Percentiles rank a stretch among this genome's conserved stretches.
Evolutionary conservation across 2,888 invertebrate species (phyloP).

Genomic region (Ceriagrion tenellum): DNA sequence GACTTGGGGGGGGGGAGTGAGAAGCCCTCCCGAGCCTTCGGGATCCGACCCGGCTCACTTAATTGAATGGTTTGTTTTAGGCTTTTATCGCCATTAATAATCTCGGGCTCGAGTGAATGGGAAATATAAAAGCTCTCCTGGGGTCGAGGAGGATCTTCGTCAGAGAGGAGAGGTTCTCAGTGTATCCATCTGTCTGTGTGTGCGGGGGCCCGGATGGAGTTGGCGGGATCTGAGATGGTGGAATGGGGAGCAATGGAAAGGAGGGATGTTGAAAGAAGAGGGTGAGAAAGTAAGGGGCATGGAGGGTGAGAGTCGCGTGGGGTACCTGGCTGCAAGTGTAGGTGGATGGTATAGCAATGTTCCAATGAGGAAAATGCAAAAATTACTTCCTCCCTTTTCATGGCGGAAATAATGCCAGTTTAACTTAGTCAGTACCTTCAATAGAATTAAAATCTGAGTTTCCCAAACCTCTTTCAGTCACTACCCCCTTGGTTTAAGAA

Average conservation of each 20-base stretch:
- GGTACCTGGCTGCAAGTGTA: background rate
- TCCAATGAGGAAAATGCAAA: background rate
- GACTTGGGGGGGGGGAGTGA: too few relatives aligned
- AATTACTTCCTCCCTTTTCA: too few relatives aligned
- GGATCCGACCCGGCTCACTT: constrained; percentile 48
- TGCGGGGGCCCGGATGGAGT: background rate
- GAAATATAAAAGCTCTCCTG: constrained; percentile 16
- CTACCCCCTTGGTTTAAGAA: too few relatives aligned
- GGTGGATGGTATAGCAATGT: too few relatives aligned
- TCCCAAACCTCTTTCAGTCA: too few relatives aligned
- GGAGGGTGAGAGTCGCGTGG: background rate
- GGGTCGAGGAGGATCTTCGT: constrained; percentile 24
- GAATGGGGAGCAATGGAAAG: background rate
- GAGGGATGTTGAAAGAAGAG: background rate
- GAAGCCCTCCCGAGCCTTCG: constrained; percentile 1
- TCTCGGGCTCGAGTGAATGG: constrained; percentile 57
- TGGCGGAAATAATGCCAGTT: too few relatives aligned
- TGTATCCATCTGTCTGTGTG: background rate
- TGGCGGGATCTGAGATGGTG: background rate
- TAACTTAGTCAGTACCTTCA: too few relatives aligned
- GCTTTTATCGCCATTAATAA: constrained; percentile 66
- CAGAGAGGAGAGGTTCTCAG: background rate
- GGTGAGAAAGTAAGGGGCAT: background rate
- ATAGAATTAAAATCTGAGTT: too few relatives aligned
- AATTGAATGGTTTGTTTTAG: constrained; percentile 67